Evolutionary conservation across 2,888 invertebrate species (phyloP).

Genomic region (Drosophila affinis): DNA sequence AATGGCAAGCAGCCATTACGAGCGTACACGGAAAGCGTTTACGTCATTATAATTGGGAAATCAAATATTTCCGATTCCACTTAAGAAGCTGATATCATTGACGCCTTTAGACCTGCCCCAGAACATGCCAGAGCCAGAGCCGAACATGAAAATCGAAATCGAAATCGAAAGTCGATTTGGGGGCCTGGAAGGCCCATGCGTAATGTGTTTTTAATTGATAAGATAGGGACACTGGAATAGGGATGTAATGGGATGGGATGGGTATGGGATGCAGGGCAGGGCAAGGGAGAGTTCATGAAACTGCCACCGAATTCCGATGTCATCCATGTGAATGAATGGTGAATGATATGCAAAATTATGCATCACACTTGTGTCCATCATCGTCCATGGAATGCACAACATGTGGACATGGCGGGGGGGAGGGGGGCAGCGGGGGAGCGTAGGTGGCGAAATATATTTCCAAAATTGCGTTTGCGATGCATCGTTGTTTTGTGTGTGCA

Average conservation of each 20-base stretch:
- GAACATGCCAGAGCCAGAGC: neutral
- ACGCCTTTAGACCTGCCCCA: neutral
- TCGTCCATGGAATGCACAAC: too few species aligned
- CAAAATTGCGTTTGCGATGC: neutral
- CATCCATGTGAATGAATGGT: neutral
- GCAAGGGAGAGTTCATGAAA: neutral
- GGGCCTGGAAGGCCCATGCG: conserved; percentile 10
- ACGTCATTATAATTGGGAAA: conserved; percentile 35
- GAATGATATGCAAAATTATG: conserved; percentile 1
- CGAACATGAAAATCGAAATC: neutral
- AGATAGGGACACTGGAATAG: neutral
- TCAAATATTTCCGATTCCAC: conserved; percentile 40
- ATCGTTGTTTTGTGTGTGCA: neutral
- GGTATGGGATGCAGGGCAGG: too few species aligned
- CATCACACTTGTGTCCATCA: neutral
- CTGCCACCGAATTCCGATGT: neutral
- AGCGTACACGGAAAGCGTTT: neutral
- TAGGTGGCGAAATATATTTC: neutral
- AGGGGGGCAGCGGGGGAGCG: too few species aligned
- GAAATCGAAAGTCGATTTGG: neutral
- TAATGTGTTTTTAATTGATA: conserved; percentile 18
- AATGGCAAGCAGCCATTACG: neutral
- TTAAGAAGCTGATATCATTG: conserved; percentile 10
- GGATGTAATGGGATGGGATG: too few species aligned
- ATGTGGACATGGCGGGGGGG: too few species aligned